Base-by-base conservation (phyloP, 2,797 vertebrate species). In the Neosilurus hyrtlii region DNA sequence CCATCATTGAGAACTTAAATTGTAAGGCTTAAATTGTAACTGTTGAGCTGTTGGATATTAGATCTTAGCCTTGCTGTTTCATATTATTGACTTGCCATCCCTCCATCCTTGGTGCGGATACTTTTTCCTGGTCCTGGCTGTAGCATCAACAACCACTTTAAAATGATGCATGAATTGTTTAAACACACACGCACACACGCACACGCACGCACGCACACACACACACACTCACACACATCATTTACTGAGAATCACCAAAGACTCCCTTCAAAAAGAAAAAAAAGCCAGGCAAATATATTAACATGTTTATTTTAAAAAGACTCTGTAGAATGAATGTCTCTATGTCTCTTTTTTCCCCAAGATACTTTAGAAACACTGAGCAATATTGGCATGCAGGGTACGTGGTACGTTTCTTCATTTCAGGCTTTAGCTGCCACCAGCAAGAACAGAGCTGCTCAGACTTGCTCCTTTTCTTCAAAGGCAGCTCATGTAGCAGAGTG, bases 401-500 rank as follows among this genome's bases (percentile, higher is more conserved):
- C 10, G 20, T 10, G 12, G 74, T 49, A 59, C 7, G 20, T 76
- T 62, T 63, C 20, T 24, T 24, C 56, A 49, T 63, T 63, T 79
- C 24, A 79, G 37, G 62, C 24, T 79, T 66, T 66, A 9, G 43
- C 26, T 52, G 49, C 61, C n/a, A 52, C 24, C 49, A 79, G 49
- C 24, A 52, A 52, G 77, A 79, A 79, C 9, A 51, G 77, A 52
- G 62, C 49, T 51, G 37, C 61, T 66, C 49, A 24, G 76, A 9
- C 24, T 49, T 8, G n/a, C 76, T 62, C 43, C 76, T 52, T 63
- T 63, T 79, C 57, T 56, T 61, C 57, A 24, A 49, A 49, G 8
- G 57, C 73, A 59, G 22, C 73, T 54, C 51, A 8, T 43, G 30
- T n/a, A 61, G 56, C 74, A 67, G 77, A 65, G 63, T 30, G 77